phyloP scores from a whole-genome alignment of 1,140 invertebrate genomes.

The Ectropis grisescens region DNA sequence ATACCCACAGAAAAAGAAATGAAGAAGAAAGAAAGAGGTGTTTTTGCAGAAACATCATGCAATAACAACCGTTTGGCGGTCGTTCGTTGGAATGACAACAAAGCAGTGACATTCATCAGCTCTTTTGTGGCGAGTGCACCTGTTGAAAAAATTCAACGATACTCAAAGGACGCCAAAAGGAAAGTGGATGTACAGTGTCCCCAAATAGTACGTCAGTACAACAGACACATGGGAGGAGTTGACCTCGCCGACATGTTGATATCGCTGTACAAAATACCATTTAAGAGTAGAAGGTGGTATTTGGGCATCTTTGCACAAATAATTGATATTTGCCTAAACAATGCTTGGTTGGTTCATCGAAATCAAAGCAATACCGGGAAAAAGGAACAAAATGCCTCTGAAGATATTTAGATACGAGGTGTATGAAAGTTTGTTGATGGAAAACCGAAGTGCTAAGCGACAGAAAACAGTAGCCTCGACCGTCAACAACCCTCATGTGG shows the following conservation, averaged over 20 bases:
- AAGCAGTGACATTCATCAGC: slow-evolving; percentile 14
- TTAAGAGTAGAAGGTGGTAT: slow-evolving; percentile 16
- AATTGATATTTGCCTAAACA: slow-evolving; percentile 16
- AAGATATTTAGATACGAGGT: slow-evolving; percentile 11
- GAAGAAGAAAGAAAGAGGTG: slow-evolving; percentile 16
- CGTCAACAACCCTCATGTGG: slow-evolving; percentile 8
- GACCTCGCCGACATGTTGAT: slow-evolving; percentile 19
- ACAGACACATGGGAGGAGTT: slow-evolving; percentile 20
- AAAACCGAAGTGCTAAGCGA: slow-evolving; percentile 6
- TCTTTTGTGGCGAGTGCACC: slow-evolving; percentile 11
- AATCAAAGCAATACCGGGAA: slow-evolving; percentile 9
- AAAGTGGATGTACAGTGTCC: slow-evolving; percentile 17
- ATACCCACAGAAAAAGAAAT: slow-evolving; percentile 12
- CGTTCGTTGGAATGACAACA: slow-evolving; percentile 23
- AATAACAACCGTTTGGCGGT: slow-evolving; percentile 8
- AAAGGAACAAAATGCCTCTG: slow-evolving; percentile 10
- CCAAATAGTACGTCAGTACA: slow-evolving; percentile 17
- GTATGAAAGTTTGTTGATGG: slow-evolving; percentile 3
- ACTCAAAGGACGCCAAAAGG: slow-evolving; percentile 11
- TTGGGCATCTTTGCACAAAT: slow-evolving; percentile 14
- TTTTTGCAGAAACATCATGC: slow-evolving; percentile 8
- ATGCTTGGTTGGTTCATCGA: slow-evolving; percentile 13
- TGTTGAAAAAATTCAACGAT: slow-evolving; percentile 9
- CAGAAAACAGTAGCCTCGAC: slow-evolving; percentile 3
- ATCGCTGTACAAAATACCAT: slow-evolving; percentile 14